A percentile compares a stretch with the other conserved stretches of the same genome.
Conservation (phyloP, 1,140 invertebrate species). For the Microplitis demolitor region DNA sequence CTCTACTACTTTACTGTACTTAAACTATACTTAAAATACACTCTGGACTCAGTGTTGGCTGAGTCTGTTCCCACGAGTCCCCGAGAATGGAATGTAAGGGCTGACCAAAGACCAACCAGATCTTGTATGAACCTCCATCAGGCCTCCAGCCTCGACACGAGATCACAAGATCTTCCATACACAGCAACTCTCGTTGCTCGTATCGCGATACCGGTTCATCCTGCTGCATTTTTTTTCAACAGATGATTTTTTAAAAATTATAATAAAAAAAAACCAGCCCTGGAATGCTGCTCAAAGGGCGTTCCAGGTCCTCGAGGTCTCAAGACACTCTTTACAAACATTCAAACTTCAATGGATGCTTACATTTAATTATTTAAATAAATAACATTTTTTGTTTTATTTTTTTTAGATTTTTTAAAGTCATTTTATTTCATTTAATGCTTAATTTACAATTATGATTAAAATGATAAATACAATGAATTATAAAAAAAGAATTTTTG, state of each 20-base stretch:
- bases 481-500: background rate
- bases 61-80: slow-evolving; percentile 26
- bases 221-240: slow-evolving; percentile 11
- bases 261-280: slow-evolving; percentile 6
- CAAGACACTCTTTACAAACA: too few species aligned
- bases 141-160: background rate
- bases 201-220: slow-evolving; percentile 21
- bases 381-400: background rate
- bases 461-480: background rate
- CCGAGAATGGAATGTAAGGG: slow-evolving; percentile 32
- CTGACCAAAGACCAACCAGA: slow-evolving; percentile 23
- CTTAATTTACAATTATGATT: background rate
- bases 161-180: background rate
- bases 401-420: background rate
- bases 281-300: slow-evolving; percentile 19
- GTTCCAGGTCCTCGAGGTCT: background rate
- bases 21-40: background rate
- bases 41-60: background rate
- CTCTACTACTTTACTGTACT: background rate
- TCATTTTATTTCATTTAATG: background rate
- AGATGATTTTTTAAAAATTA: too few species aligned
- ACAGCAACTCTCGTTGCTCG: background rate
- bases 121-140: too few species aligned
- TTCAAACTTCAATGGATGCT: too few species aligned
- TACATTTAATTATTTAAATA: background rate